Evolutionary conservation across 2,888 invertebrate species (phyloP), one percentile per base, ranked within the genome.

Genomic region (Phyllotreta cruciferae): DNA sequence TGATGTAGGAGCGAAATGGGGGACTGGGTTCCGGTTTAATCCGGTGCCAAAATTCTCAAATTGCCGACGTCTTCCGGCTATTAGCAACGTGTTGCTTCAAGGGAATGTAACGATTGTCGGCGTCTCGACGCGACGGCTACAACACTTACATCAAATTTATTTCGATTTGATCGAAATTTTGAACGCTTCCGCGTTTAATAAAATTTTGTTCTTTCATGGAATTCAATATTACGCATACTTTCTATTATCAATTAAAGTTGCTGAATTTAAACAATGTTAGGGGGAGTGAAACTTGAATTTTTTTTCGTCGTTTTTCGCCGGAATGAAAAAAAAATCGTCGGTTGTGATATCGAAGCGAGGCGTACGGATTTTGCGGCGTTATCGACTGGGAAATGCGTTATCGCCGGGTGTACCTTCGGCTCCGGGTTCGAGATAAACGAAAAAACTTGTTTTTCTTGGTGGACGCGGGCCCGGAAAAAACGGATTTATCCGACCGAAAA

Each of bases 31-130:
- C 10, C 14, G 5, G n/a, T 36, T 37, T 54, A 13, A 44, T 41
- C 36, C n/a, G 42, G 24, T 42, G 55, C 42, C 11, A 10, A 36
- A 55, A 42, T 34, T 42, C 34, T 54, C 14, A 54, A 45, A 39
- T 41, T 13, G 54, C 39, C n/a, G 13, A 14, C 37, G 11, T 55
- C 36, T 56, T 45, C 34, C 36, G 36, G 11, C 44, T 44, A 56
- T 56, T 56, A 37, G 14, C 56, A 10, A 56, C 56, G 36, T 56
- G 56, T 56, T 56, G 56, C 56, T 42, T 37, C 36, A 45, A 45
- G 34, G 11, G 13, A 44, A 39, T 24, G 24, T 39, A 45, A 56
- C 13, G 47, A 37, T 36, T 9, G 11, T 14, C 24, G 13, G n/a
- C 13, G 55, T 44, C 44, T 34, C 35, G 24, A n/a, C 11, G n/a